Conservation (phyloP, 2,797 vertebrate species). For the Saxicola maurus region DNA sequence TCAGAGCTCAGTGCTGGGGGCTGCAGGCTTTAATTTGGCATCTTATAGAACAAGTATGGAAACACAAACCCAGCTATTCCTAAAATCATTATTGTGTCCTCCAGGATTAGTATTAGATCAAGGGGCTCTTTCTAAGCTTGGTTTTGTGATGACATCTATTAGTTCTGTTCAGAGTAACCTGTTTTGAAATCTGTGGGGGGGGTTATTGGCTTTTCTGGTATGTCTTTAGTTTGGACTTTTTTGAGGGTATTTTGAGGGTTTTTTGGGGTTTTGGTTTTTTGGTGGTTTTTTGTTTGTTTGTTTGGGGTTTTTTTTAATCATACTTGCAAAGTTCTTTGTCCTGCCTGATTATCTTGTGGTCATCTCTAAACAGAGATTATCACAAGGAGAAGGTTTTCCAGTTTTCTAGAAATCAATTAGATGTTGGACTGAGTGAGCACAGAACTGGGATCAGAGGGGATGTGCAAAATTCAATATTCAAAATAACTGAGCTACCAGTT, state of each 20-base stretch:
- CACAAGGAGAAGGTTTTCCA: background rate
- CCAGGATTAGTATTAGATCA: background rate
- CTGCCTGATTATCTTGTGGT: background rate
- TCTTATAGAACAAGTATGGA: background rate
- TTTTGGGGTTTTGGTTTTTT: background rate
- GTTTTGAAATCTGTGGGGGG: accelerated
- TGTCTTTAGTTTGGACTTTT: background rate
- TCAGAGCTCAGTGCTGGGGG: background rate
- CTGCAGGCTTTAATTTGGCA: background rate
- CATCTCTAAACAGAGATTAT: background rate
- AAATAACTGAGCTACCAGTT: background rate
- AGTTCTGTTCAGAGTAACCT: background rate
- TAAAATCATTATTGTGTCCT: background rate
- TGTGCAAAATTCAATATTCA: background rate
- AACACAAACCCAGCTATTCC: background rate
- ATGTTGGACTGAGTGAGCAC: background rate
- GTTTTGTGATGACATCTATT: background rate
- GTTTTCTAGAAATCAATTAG: background rate
- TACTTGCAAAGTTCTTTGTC: background rate
- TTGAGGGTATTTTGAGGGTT: background rate
- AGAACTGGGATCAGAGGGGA: background rate
- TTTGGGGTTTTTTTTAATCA: background rate
- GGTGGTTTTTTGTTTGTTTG: background rate
- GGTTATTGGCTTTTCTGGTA: background rate
- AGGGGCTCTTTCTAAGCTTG: background rate